A percentile compares a stretch with the other conserved stretches of the same genome.
Conservation (phyloP, 2,113 vertebrate genomes). For the Cnemophilus loriae region DNA sequence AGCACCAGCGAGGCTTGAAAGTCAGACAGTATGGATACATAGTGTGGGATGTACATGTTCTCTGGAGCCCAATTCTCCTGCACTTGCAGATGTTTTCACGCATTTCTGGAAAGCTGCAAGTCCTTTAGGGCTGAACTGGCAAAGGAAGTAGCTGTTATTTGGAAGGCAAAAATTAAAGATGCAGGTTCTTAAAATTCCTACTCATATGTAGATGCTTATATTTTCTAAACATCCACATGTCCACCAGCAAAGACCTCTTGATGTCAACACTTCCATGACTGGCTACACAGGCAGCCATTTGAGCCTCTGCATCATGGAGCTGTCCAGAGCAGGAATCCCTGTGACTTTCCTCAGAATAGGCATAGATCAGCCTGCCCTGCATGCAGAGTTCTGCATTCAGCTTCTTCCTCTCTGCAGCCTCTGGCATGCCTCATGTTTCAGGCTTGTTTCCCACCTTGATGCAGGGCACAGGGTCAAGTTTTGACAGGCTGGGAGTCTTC, state of each 20-base stretch:
- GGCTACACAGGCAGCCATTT: not conserved
- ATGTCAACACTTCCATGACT: not conserved
- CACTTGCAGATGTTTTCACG: not conserved
- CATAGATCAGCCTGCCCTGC: rapidly evolving
- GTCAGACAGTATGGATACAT: not conserved
- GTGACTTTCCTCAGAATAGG: not conserved
- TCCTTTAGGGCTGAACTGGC: not conserved
- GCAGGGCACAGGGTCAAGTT: not conserved
- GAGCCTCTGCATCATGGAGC: not conserved
- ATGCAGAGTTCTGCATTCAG: not conserved
- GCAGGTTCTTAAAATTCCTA: not conserved
- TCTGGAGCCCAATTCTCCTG: not conserved
- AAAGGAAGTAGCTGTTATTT: not conserved
- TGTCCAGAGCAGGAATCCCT: not conserved
- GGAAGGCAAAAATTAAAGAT: not conserved
- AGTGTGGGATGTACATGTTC: not conserved
- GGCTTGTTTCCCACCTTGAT: not conserved
- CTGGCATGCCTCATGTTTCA: not conserved
- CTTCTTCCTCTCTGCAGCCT: not conserved
- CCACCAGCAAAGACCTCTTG: not conserved
- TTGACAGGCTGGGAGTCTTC: not conserved
- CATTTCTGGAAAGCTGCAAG: not conserved
- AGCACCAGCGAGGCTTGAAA: not conserved
- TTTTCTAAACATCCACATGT: not conserved
- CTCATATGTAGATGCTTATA: not conserved